Evolutionary conservation across 2,797 vertebrate species (phyloP), one percentile per base, ranked within the genome.

Genomic region (Tinamus major): DNA sequence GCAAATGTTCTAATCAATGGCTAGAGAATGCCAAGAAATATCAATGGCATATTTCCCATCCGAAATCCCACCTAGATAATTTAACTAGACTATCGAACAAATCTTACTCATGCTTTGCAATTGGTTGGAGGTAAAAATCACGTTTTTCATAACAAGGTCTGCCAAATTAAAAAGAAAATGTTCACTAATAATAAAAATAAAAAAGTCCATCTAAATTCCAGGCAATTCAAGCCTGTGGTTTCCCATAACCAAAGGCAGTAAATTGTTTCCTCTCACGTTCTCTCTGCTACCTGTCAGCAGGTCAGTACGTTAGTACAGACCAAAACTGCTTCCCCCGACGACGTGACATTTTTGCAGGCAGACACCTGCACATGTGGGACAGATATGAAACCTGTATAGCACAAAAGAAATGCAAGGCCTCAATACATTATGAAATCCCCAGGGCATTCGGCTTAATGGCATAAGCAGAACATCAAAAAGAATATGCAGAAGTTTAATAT

Each of bases 1-100:
- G 20, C 8, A 42, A 92, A 70, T 12, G 16, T n/a, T 87, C 65
- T 17, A 41, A 29, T 35, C 49, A 19, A 4, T 20, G n/a, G 29
- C n/a, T 67, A 41, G 69, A 89, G 46, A 85, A 48, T 3, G 8
- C 0, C 0, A 49, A 85, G 13, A 35, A 61, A 4, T 2, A 26
- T 27, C 42, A 76, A 33, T 5, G 14, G 31, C 35, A 39, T 9
- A 55, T 35, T 35, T 48, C 39, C 56, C 59, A 51, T 31, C 33
- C 26, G 46, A 24, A 92, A 81, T n/a, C 11, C 13, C n/a, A 62
- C 6, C 16, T 2, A 63, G 2, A 33, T 35, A 29, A 53, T 19
- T 33, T 18, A 51, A 18, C 46, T 86, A 82, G 86, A 74, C 10
- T 27, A 48, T 44, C 5, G n/a, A 85, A 78, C 2, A 39, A 75